Percentiles rank a stretch among this genome's conserved stretches.
Conservation (phyloP, 2,797 vertebrate genomes). For the Sebastes paucispinis region DNA sequence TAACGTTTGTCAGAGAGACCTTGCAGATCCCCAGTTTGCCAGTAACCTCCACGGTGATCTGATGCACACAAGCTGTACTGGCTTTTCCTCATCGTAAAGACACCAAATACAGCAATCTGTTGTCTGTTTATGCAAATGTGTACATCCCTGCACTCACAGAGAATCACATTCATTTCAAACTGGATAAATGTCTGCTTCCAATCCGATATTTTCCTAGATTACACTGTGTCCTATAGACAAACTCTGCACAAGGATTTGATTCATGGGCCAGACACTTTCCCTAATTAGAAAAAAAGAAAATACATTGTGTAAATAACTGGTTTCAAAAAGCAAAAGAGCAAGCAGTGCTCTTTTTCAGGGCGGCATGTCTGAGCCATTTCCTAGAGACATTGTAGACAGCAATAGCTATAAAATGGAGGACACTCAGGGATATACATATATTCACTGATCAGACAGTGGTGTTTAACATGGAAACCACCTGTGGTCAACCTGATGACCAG, state of each 20-base stretch:
- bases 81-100: background rate
- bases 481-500: slow-evolving; percentile 68
- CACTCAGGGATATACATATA: slow-evolving; percentile 51
- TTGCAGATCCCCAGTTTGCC: slow-evolving; percentile 67
- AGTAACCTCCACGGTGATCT: slow-evolving; percentile 63
- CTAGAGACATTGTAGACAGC: slow-evolving; percentile 50
- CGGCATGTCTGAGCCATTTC: slow-evolving; percentile 63
- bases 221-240: slow-evolving; percentile 34
- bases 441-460: slow-evolving; percentile 66
- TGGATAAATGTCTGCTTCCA: slow-evolving; percentile 30
- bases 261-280: slow-evolving; percentile 52
- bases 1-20: slow-evolving; percentile 56
- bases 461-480: slow-evolving; percentile 71
- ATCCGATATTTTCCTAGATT: slow-evolving; percentile 42
- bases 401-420: slow-evolving; percentile 65
- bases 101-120: background rate
- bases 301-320: slow-evolving; percentile 62
- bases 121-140: slow-evolving; percentile 4
- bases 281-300: slow-evolving; percentile 63
- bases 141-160: slow-evolving; percentile 10
- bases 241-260: slow-evolving; percentile 44
- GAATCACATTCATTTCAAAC: slow-evolving; percentile 38
- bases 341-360: slow-evolving; percentile 59
- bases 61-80: slow-evolving; percentile 67
- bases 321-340: slow-evolving; percentile 61